A percentile compares a stretch with the other conserved stretches of the same genome.
Evolutionary conservation across 2,797 vertebrate species (phyloP).

Genomic region (Hirundo rustica): DNA sequence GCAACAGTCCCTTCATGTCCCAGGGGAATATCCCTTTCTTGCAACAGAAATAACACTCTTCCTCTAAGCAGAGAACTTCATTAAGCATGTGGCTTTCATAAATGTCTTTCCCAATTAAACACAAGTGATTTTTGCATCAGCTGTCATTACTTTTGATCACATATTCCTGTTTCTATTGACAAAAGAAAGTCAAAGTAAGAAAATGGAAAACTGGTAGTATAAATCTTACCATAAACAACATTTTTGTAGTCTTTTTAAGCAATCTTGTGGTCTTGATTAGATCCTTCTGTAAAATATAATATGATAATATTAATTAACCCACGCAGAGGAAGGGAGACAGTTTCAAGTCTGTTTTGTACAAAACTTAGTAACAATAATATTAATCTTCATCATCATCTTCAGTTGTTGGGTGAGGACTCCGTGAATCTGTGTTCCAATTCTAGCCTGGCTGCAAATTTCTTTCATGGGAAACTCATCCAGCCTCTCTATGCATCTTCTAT

Average conservation of each 20-base stretch:
- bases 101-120: background rate
- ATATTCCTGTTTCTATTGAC: background rate
- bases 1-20: background rate
- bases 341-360: background rate
- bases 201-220: background rate
- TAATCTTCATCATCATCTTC: background rate
- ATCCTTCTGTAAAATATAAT: constrained; percentile 69
- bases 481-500: background rate
- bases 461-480: background rate
- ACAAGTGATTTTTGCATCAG: background rate
- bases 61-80: background rate
- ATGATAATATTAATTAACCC: background rate
- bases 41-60: background rate
- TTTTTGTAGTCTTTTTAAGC: constrained; percentile 71
- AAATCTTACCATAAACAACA: constrained; percentile 72
- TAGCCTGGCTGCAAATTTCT: background rate
- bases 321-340: background rate
- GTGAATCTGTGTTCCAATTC: background rate
- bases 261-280: constrained; percentile 65
- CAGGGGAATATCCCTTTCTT: background rate
- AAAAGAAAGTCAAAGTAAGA: constrained; percentile 1
- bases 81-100: background rate
- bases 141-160: background rate
- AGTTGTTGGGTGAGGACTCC: background rate
- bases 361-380: background rate